Conservation (phyloP, 1,140 invertebrate species). For the Dufourea novaeangliae region DNA sequence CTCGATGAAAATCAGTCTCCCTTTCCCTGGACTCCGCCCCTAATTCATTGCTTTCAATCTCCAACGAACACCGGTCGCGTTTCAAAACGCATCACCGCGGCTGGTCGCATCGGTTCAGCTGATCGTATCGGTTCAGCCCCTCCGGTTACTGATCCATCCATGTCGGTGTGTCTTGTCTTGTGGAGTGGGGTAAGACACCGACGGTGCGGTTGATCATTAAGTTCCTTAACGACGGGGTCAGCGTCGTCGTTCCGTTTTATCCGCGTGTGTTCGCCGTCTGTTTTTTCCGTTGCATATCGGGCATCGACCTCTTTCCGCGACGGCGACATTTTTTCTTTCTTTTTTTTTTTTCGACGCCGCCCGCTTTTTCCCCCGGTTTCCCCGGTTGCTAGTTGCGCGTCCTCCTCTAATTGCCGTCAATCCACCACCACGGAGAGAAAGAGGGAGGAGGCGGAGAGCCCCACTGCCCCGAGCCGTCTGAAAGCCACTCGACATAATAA, state of each 20-base stretch:
- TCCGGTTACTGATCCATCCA: not conserved
- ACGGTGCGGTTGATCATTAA: conserved; percentile 7
- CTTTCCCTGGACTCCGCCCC: no score
- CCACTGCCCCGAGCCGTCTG: conserved; percentile 35
- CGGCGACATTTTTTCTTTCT: not conserved
- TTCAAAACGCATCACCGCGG: not conserved
- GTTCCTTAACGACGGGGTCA: conserved; percentile 22
- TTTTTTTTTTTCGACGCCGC: not conserved
- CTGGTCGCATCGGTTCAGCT: not conserved
- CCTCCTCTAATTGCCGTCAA: conserved; percentile 54
- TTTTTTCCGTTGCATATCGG: conserved; percentile 22
- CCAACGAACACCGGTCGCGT: not conserved
- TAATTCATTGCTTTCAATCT: not conserved
- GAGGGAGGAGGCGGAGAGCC: conserved; percentile 14
- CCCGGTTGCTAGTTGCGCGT: not conserved
- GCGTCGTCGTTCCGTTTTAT: no score
- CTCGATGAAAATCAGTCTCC: no score
- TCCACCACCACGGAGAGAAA: not conserved
- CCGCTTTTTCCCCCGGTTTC: not conserved
- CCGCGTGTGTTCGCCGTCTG: not conserved
- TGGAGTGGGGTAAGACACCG: not conserved
- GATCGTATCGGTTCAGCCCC: not conserved
- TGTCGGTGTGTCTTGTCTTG: conserved; percentile 11
- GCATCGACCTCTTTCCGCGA: conserved; percentile 34
- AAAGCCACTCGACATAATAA: conserved; percentile 52